Base-by-base conservation (phyloP, 2,888 invertebrate species). In the Euplagia quadripunctaria region DNA sequence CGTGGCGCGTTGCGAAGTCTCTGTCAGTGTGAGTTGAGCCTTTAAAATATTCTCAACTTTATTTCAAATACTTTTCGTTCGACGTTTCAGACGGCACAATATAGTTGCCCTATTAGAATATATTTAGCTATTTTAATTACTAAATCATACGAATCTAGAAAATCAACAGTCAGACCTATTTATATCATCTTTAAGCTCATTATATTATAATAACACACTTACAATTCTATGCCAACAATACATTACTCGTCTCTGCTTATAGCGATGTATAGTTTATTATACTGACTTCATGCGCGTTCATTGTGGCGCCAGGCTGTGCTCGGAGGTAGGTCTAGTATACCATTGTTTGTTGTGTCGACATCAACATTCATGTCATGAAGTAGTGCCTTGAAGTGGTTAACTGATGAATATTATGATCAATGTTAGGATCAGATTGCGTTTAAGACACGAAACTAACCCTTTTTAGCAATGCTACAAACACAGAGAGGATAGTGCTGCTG, bases 341-440 rank as follows among this genome's bases (percentile, higher is more conserved):
- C 31, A 69, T 69, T 69, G 69, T 69, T 61, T 61, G 14, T 12
- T 61, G 46, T 31, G 31, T 17, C 6, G 5, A 49, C 31, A 58
- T 69, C 58, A 61, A 31, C 46, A 69, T 69, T 69, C 69, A 49
- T 17, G 58, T 46, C 61, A 61, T 61, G 61, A 61, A 61, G 31
- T 14, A 17, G 11, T 20, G 16, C 46, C 31, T 49, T 11, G n/a
- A 61, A n/a, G 31, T 58, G 58, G 17, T 46, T 46, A 11, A 31
- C 61, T 58, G 61, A 16, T 43, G 46, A 58, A 9, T 31, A 46
- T 5, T 1, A 5, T 42, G n/a, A n/a, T 6, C 12, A 17, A 41
- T 31, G n/a, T 42, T 55, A 49, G 52, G 41, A 41, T 51, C 17
- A 41, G 11, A n/a, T 17, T 12, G 16, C 20, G 9, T 51, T 8